phyloP scores from a whole-genome alignment of 2,113 vertebrate species.

The Rhinolophus ferrumequinum region DNA sequence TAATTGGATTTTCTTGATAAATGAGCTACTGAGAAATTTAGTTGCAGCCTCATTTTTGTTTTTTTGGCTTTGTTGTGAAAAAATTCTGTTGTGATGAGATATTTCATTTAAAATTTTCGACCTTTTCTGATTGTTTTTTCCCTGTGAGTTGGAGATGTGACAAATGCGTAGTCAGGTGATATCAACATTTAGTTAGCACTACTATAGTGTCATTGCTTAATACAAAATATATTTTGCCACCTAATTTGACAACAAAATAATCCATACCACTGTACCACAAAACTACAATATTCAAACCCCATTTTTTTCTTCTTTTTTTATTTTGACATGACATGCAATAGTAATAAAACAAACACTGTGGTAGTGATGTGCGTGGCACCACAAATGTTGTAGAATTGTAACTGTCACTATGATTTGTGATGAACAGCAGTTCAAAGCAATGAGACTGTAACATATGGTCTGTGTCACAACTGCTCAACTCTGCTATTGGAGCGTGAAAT shows the following conservation, averaged over 20 bases:
- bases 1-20: not conserved
- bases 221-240: not conserved
- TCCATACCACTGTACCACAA: not conserved
- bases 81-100: not conserved
- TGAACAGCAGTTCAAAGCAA: not conserved
- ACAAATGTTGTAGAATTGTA: not conserved
- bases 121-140: not conserved
- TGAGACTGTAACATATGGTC: not conserved
- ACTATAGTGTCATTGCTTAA: not conserved
- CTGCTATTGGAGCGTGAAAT: not conserved
- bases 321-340: not conserved
- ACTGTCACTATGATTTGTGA: not conserved
- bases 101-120: not conserved
- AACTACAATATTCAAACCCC: not conserved
- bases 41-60: not conserved
- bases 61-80: conserved; percentile 2
- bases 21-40: conserved; percentile 1
- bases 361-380: not conserved
- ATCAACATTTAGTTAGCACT: not conserved
- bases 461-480: not conserved
- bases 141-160: not conserved
- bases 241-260: conserved; percentile 8
- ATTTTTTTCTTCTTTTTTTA: not conserved
- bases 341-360: not conserved
- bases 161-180: not conserved